A percentile compares a stretch with the other conserved stretches of the same genome.
These are phyloP conservation scores for Drosophila nigrodunni DNA, from an alignment of 1,140 invertebrate genomes.

Conservation along the genomic window DNA sequence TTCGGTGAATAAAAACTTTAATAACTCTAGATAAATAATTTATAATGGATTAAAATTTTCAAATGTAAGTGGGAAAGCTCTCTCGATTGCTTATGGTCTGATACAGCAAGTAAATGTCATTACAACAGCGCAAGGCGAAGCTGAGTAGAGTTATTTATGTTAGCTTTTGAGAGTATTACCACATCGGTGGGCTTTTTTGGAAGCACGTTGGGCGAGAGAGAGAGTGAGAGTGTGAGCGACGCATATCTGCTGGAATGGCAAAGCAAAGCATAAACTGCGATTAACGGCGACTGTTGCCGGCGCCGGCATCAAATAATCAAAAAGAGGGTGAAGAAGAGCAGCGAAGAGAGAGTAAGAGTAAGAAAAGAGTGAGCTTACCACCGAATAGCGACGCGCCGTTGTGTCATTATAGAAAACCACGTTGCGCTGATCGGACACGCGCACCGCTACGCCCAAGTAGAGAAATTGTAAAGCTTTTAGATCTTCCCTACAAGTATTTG, in stretches of 20 bases:
- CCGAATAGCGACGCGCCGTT: neutral
- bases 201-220: neutral
- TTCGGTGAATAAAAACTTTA: neutral
- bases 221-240: neutral
- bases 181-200: conserved; percentile 26
- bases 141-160: neutral
- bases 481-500: neutral
- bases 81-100: too few relatives aligned
- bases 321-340: neutral
- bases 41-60: neutral
- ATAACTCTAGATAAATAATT: neutral
- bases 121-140: neutral
- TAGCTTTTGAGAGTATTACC: conserved; percentile 28
- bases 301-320: neutral
- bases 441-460: neutral
- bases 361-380: conserved; percentile 7
- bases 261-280: conserved; percentile 70
- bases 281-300: conserved; percentile 49
- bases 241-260: conserved; percentile 28
- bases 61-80: conserved; percentile 7
- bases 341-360: neutral
- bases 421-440: conserved; percentile 64
- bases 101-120: neutral
- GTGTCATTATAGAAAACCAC: conserved; percentile 62
- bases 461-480: conserved; percentile 54